A percentile compares a stretch with the other conserved stretches of the same genome.
phyloP scores from a whole-genome alignment of 2,888 invertebrate genomes.

The Agrotis puta region DNA sequence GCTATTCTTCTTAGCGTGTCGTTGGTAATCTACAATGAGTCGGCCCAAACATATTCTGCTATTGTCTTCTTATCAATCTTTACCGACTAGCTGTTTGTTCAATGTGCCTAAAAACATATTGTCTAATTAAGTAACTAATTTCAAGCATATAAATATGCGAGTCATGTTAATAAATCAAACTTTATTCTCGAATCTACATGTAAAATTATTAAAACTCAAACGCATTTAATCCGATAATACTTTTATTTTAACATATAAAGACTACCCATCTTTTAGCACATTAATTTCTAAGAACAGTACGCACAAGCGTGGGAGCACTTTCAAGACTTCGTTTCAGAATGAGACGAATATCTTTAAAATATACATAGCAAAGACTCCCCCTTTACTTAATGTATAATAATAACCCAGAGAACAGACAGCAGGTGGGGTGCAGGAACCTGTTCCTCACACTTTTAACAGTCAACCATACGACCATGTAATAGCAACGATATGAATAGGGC shows the following conservation, averaged over 20 bases:
- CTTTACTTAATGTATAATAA: constrained; percentile 33
- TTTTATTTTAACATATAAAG: constrained; percentile 57
- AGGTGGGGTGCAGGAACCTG: background rate
- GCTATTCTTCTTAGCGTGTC: background rate
- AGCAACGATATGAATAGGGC: too few relatives aligned
- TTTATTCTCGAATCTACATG: constrained; percentile 36
- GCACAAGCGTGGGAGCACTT: constrained; percentile 24
- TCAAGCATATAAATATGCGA: constrained; percentile 2
- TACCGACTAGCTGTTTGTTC: constrained; percentile 10
- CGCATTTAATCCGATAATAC: constrained; percentile 49
- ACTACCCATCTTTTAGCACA: constrained; percentile 45
- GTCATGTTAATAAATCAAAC: background rate
- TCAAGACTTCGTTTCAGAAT: constrained; percentile 37
- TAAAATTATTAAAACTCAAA: constrained; percentile 46
- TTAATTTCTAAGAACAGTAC: constrained; percentile 49
- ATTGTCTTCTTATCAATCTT: constrained; percentile 13
- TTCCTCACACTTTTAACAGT: constrained; percentile 4
- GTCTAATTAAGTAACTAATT: background rate
- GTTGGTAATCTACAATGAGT: constrained; percentile 8
- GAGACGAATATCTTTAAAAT: constrained; percentile 41
- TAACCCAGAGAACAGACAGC: constrained; percentile 35
- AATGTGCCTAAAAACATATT: constrained; percentile 13
- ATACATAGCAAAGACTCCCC: constrained; percentile 21
- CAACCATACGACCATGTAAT: too few relatives aligned
- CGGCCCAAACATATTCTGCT: constrained; percentile 7